Evolutionary conservation across 2,888 invertebrate genomes (phyloP), one percentile per base, ranked within the genome.

Genomic region (Pharmacophagus antenor): DNA sequence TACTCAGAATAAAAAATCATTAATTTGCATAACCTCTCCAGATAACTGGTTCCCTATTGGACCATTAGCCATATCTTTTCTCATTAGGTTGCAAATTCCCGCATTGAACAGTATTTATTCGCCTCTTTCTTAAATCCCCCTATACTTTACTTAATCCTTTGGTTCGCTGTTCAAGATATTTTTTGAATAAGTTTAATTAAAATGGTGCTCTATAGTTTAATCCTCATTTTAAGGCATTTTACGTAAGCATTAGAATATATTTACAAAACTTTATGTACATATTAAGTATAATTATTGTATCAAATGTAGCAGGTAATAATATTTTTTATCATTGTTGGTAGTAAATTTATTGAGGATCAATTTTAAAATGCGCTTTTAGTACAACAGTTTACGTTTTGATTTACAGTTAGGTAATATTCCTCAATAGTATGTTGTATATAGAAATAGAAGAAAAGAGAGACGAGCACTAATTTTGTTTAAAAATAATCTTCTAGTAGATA

Each of bases 11-110:
- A 17, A 42, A 42, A 6, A 6, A 20, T 20, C 8, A 20, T 46
- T 6, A 46, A 21, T 20, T 10, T 50, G 18, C 18, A 27, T 50
- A 50, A 18, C 3, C 23, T n/a, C 23, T 10, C 31, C 10, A 50
- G n/a, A 50, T 50, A 23, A 55, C 22, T 42, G 18, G 56, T 22
- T 49, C 31, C 37, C 37, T 37, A 15, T 49, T 3, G 25, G 20
- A 25, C 48, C 47, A 56, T 49, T 56, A 56, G 21, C 41, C 37
- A 49, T 56, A 56, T 48, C 56, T 56, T 41, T 49, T 37, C 23
- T 48, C 49, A 49, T 56, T 56, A 49, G 10, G 48, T 41, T 49
- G 41, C 23, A 37, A 49, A 56, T 56, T 48, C 37, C 18, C 22
- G 48, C 48, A n/a, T 49, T 23, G 48, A 56, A 56, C 41, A 48